Percentiles rank a stretch among this genome's conserved stretches.
phyloP scores from a whole-genome alignment of 2,113 vertebrate species.

The Vulpes vulpes region DNA sequence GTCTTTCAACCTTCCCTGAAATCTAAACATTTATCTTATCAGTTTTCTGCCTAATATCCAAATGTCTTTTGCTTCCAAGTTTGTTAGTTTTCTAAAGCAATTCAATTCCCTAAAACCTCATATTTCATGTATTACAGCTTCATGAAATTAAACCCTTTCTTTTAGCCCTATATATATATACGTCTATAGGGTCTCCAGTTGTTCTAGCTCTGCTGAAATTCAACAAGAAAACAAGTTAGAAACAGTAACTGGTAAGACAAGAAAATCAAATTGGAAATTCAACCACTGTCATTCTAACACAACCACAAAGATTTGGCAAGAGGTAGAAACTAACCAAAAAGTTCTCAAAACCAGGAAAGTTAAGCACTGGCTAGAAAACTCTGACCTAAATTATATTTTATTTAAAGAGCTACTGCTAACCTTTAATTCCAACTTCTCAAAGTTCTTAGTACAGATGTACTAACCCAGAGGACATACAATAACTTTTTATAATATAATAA shows the following conservation, averaged over 20 bases:
- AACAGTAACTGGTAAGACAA: constrained; percentile 42
- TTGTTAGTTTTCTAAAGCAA: constrained; percentile 70
- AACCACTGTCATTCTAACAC: constrained; percentile 38
- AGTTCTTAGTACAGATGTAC: constrained; percentile 62
- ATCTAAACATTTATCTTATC: constrained; percentile 78
- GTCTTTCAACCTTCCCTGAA: constrained; percentile 65
- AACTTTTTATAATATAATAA: constrained; percentile 77
- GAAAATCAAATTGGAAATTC: constrained; percentile 58
- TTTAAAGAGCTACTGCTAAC: constrained; percentile 69
- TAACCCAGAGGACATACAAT: constrained; percentile 63
- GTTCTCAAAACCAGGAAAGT: background rate
- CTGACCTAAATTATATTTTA: constrained; percentile 60
- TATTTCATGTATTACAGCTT: constrained; percentile 45
- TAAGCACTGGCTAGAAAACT: constrained; percentile 36
- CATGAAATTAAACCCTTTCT: constrained; percentile 50
- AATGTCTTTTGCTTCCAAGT: constrained; percentile 64
- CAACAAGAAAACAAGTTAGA: constrained; percentile 44
- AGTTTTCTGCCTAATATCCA: constrained; percentile 77
- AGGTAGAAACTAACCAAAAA: constrained; percentile 59
- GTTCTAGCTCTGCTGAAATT: constrained; percentile 48
- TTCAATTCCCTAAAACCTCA: constrained; percentile 51
- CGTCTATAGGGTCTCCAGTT: background rate
- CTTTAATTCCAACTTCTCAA: constrained; percentile 65
- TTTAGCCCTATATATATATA: background rate
- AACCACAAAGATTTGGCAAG: constrained; percentile 62